Base-by-base conservation (phyloP, 2,797 vertebrate genomes). In the Cuculus canorus region DNA sequence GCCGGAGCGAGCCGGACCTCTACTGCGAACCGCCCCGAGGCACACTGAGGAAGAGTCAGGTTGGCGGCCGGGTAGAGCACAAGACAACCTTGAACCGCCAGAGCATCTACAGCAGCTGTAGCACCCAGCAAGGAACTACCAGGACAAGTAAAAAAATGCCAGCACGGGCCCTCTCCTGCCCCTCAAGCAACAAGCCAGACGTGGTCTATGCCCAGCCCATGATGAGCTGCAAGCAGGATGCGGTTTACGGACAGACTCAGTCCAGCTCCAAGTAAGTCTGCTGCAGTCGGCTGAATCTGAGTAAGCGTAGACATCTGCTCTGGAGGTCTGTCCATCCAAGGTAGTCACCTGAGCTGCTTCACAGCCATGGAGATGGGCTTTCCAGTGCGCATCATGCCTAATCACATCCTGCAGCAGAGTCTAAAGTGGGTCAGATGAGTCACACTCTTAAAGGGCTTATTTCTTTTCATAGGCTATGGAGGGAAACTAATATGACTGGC, bases 1-100 rank as follows among this genome's bases (percentile, higher is more conserved):
- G 98, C 92, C 97, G 98, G 59, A 98, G 98, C 0, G 98, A 98
- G 95, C 98, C 98, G 0, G 98, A 98, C 92, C 98, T 98, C 61
- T 98, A 97, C 97, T 97, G 97, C 1, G 98, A 98, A 54, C 95
- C 97, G 0, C 96, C 98, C 3, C 95, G 97, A 57, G 93, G 97
- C 48, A 98, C 98, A 0, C 94, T 98, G 81, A 96, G 97, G 88
- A 98, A 95, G 93, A 96, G 96, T 66, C 97, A 97, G 1, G 95
- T 93, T 22, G 83, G 94, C 30, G 87, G 72, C 90, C 97, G 96
- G 14, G 78, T 80, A 30, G 96, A 95, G 88, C 94, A 97, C 70
- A 98, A 97, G 94, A 45, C 94, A 13, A 93, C 96, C 75, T 96
- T 98, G 93, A 96, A 97, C 94, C 98, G 97, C 56, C 96, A 97